Evolutionary conservation across 2,888 invertebrate species (phyloP), one percentile per base, ranked within the genome.

Genomic region (Cordilura impudica): DNA sequence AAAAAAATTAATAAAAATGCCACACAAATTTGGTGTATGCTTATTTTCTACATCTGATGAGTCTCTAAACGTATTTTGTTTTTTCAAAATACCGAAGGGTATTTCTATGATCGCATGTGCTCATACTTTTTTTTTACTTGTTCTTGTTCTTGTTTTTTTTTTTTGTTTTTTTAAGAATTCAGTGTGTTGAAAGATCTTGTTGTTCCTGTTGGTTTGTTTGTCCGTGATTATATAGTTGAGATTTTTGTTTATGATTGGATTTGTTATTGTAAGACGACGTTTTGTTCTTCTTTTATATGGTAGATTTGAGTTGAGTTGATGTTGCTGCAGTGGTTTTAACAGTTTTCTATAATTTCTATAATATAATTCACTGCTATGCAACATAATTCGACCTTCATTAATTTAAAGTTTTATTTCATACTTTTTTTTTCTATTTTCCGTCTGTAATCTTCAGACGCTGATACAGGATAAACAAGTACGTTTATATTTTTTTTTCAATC

Each of bases 131-230:
- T n/a, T 26, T 26, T 26, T 26, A n/a, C 35, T n/a, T n/a, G 35
- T n/a, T 39, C 31, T 31, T 31, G 2, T 39, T 35, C 12, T 35
- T 39, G 4, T 31, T n/a, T n/a, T n/a, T n/a, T n/a, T n/a, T n/a
- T n/a, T n/a, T n/a, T n/a, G n/a, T n/a, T n/a, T n/a, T n/a, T n/a
- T n/a, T 6, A 39, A 26, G 79, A 81, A 81, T 82, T 80, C 81
- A 81, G 72, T 82, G 83, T 78, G 51, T 51, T 43, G 23, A 18
- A 43, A 74, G 16, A 61, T 54, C 82, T 84, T 82, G 53, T 56
- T 54, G 65, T 58, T 66, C 66, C 47, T 39, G 29, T 66, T 53
- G 60, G 65, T 65, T 67, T 49, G 8, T 29, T 49, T 53, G 35
- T 53, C 63, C 61, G 47, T 67, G 39, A 69, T 75, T 69, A 75